Percentiles rank a stretch among this genome's conserved stretches.
These are phyloP conservation scores for Excalfactoria chinensis DNA, from an alignment of 2,113 vertebrate species.

Conservation along the genomic window DNA sequence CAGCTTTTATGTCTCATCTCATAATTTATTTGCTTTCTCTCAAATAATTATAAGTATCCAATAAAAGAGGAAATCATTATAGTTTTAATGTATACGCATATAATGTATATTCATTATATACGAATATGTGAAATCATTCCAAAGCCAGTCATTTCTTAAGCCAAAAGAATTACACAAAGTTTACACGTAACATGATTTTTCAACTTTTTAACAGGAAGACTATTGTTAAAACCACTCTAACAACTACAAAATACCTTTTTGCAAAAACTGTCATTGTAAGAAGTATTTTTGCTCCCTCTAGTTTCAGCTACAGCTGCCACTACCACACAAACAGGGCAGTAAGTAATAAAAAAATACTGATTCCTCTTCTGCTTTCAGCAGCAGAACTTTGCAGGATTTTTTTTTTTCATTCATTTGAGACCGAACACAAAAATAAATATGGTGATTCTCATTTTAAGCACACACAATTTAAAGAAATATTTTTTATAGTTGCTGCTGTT, in stretches of 20 bases:
- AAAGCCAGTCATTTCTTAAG: neutral
- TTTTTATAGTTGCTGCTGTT: neutral
- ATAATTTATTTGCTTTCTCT: neutral
- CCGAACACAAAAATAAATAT: neutral
- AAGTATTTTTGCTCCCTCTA: neutral
- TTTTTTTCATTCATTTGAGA: neutral
- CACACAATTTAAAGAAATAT: slow-evolving; percentile 21
- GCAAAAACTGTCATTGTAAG: neutral
- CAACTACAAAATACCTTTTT: neutral
- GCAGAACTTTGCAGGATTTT: neutral
- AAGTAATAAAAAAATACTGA: neutral
- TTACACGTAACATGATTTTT: neutral
- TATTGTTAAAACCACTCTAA: neutral
- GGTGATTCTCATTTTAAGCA: neutral
- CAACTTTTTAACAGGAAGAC: neutral
- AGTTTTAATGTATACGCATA: neutral
- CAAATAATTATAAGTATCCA: neutral
- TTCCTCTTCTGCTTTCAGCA: neutral
- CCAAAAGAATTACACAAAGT: neutral
- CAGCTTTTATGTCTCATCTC: neutral
- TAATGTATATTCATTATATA: neutral
- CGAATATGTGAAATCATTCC: neutral
- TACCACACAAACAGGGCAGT: neutral
- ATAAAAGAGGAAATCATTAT: neutral
- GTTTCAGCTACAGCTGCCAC: neutral